These are phyloP conservation scores for Eunapius fragilis DNA, from an alignment of 37 sponge, comb jelly and placozoan genomes.

Conservation along the genomic window DNA sequence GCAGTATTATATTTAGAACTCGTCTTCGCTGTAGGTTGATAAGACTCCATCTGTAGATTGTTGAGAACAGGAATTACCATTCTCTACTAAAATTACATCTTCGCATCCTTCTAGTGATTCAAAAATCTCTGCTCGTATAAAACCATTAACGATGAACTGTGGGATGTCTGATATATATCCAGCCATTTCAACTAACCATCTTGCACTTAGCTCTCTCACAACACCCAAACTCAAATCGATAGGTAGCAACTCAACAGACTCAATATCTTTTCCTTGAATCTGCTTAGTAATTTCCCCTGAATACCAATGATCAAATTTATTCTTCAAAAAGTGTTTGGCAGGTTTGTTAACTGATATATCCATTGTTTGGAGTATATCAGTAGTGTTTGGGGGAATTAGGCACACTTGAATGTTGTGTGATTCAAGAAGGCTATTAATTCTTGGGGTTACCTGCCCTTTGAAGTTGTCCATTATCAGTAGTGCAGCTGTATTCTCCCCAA, in stretches of 20 bases:
- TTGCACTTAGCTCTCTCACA: conserved; percentile 15
- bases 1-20: too few relatives aligned
- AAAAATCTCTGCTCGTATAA: conserved; percentile 3
- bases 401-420: conserved; percentile 44
- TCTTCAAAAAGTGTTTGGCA: conserved; percentile 42
- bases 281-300: conserved; percentile 32
- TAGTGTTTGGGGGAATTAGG: conserved; percentile 55
- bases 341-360: conserved; percentile 69
- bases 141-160: conserved; percentile 13
- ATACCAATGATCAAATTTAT: conserved; percentile 58
- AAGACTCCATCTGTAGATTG: too few relatives aligned
- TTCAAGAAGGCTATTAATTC: conserved; percentile 31
- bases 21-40: too few relatives aligned
- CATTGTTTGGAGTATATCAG: conserved; percentile 54
- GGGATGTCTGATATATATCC: conserved; percentile 21
- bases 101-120: conserved; percentile 1
- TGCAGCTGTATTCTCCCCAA: conserved; percentile 3
- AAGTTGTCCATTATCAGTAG: too few relatives aligned
- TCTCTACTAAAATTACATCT: conserved; percentile 1
- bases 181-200: conserved; percentile 29
- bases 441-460: too few relatives aligned
- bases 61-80: neutral
- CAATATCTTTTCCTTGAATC: conserved; percentile 39
- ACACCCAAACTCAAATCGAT: conserved; percentile 8
- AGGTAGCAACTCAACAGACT: conserved; percentile 8